phyloP scores from a whole-genome alignment of 2,113 vertebrate species.

The Strix uralensis region DNA sequence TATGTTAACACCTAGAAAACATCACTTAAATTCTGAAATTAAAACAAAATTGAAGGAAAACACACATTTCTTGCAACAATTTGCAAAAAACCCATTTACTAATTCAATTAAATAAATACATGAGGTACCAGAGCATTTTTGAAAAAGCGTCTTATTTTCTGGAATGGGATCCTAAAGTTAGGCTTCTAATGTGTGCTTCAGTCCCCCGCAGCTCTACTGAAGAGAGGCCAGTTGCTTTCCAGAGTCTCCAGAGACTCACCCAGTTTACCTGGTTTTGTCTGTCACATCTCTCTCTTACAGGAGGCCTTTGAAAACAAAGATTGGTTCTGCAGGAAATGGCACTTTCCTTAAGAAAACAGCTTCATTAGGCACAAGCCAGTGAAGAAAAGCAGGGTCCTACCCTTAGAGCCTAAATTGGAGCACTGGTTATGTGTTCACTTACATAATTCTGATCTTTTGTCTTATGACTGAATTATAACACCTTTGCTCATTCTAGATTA shows the following conservation, averaged over 20 bases:
- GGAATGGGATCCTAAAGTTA: background rate
- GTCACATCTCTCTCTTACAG: background rate
- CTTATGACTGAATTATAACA: background rate
- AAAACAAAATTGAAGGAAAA: background rate
- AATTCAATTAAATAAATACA: background rate
- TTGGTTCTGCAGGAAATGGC: background rate
- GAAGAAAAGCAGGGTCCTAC: background rate
- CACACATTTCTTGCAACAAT: background rate
- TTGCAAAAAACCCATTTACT: background rate
- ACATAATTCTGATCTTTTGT: background rate
- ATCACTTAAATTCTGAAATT: background rate
- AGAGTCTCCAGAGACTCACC: background rate
- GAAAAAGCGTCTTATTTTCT: background rate
- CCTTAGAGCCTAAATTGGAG: background rate
- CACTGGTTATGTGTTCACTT: background rate
- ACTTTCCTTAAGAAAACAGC: background rate
- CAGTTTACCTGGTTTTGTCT: background rate
- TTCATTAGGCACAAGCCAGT: background rate
- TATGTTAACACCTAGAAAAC: background rate
- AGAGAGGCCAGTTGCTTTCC: background rate
- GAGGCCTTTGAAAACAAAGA: background rate
- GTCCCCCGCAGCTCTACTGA: background rate
- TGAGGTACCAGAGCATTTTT: background rate
- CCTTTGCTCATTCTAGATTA: background rate
- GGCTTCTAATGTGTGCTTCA: background rate